These are phyloP conservation scores for Prionailurus bengalensis DNA, from an alignment of 2,113 vertebrate species.

Conservation along the genomic window DNA sequence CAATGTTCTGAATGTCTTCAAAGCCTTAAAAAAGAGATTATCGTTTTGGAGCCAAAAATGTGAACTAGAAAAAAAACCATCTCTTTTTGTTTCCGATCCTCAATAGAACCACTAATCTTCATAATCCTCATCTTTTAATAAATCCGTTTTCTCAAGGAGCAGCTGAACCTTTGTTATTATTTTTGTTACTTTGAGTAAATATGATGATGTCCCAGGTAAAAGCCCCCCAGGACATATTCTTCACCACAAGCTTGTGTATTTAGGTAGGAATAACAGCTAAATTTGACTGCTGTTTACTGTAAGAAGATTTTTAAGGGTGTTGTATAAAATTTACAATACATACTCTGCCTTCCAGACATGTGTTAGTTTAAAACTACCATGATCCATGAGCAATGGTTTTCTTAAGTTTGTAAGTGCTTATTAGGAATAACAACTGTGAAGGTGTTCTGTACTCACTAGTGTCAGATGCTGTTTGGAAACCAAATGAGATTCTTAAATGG, in stretches of 20 bases:
- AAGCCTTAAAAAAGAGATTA: slow-evolving; percentile 2
- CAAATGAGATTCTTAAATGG: slow-evolving; percentile 52
- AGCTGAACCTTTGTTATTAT: neutral
- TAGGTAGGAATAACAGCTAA: neutral
- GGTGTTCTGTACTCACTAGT: slow-evolving; percentile 15
- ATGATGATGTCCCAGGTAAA: neutral
- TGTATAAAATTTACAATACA: slow-evolving; percentile 60
- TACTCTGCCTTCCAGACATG: slow-evolving; percentile 47
- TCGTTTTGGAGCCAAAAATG: slow-evolving; percentile 14
- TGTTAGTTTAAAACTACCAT: slow-evolving; percentile 45
- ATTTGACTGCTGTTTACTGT: neutral
- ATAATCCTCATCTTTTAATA: neutral
- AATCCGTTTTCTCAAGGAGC: neutral
- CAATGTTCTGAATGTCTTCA: slow-evolving; percentile 37
- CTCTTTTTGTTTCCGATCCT: slow-evolving; percentile 48
- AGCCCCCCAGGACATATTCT: neutral
- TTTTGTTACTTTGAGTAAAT: neutral
- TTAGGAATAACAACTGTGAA: slow-evolving; percentile 66
- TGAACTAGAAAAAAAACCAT: neutral
- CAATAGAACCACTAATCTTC: neutral
- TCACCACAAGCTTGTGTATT: neutral
- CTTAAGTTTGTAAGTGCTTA: slow-evolving; percentile 51
- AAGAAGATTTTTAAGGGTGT: slow-evolving; percentile 51
- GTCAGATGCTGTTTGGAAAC: slow-evolving; percentile 58
- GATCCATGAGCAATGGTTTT: slow-evolving; percentile 37